Evolutionary conservation across 2,113 vertebrate species (phyloP), one percentile per base, ranked within the genome.

Genomic region (Ifrita kowaldi): DNA sequence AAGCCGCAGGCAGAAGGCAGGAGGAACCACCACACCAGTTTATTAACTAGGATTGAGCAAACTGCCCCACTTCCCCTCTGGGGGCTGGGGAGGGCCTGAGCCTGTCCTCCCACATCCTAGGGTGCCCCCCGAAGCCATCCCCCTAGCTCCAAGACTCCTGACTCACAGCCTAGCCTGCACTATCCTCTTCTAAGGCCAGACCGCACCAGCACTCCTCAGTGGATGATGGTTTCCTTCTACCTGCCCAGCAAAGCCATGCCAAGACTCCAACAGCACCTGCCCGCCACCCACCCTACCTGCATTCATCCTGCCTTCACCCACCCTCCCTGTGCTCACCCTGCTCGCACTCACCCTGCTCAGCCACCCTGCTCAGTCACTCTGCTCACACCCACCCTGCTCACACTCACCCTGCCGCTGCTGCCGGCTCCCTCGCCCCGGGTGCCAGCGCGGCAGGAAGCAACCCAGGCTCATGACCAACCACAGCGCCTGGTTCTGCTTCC

Each of bases 401-500:
- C n/a, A 3, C 27, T 5, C 30, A 53, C 76, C 32, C 49, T 44
- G 59, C 49, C 0, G 46, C 52, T 57, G 74, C 64, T 32, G 62
- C 56, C 28, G 20, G 53, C 59, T 86, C 49, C 86, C 23, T 46
- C 3, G 22, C 53, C 32, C 74, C 7, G 4, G 12, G 24, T 67
- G 89, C 65, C 81, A 59, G 60, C 7, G 0, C 2, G 1, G 71
- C 89, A 95, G 97, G 93, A 97, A 97, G 62, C 68, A 80, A 57
- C 75, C 33, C 79, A 27, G 23, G 37, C 49, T 81, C 53, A 10
- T 9, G 47, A 64, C 87, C 90, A 89, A 96, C 87, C 80, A 7
- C 87, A 93, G 69, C 0, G 22, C 74, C 47, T 37, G 42, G 41
- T 86, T 93, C 93, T 92, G 86, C 93, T 91, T 97, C 39, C 75